Base-by-base conservation (phyloP, 2,113 vertebrate species). In the Acrocephalus arundinaceus region DNA sequence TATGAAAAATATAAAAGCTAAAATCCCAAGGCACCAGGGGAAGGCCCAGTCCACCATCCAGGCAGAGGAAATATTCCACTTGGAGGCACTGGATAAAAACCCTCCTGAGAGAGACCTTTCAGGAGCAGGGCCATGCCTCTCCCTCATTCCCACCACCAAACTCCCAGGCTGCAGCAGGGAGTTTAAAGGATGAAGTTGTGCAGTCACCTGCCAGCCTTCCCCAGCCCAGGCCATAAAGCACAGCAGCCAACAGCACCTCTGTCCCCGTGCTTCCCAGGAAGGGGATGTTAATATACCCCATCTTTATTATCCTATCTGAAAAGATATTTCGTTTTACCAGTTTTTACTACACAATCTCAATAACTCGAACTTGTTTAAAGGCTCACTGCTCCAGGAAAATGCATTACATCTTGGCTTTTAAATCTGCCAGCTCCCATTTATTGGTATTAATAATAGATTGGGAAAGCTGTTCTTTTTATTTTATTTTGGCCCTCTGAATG, bases 381-480 rank as follows among this genome's bases (percentile, higher is more conserved):
- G 61, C 90, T 91, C 51, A n/a, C 25, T 65, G 95, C 96, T 97
- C 94, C 75, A 68, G 94, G 93, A 93, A 95, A 93, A 71, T 10
- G 70, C 83, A 77, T 94, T 97, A 88, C 77, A 84, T 70, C 93
- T 85, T 35, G 17, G 33, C 87, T 77, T 94, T 94, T 96, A 87
- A 96, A 97, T 96, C 90, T 35, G 1, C 91, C 82, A 72, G 70
- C 80, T 96, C 90, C 93, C 95, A 87, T 94, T 97, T 97, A 89
- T 84, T 43, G 92, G 41, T 87, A 96, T 98, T 97, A 97, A 98
- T 98, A 98, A 98, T 96, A 91, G 75, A 97, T 96, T 73, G 93
- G 43, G 58, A 94, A 96, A 96, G 79, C 93, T 15, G 39, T 83
- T 73, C 91, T 93, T 97, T 97, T 96, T 92, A 91, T 97, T 97